Evolutionary conservation across 2,113 vertebrate species (phyloP).

Genomic region (Chunga burmeisteri): DNA sequence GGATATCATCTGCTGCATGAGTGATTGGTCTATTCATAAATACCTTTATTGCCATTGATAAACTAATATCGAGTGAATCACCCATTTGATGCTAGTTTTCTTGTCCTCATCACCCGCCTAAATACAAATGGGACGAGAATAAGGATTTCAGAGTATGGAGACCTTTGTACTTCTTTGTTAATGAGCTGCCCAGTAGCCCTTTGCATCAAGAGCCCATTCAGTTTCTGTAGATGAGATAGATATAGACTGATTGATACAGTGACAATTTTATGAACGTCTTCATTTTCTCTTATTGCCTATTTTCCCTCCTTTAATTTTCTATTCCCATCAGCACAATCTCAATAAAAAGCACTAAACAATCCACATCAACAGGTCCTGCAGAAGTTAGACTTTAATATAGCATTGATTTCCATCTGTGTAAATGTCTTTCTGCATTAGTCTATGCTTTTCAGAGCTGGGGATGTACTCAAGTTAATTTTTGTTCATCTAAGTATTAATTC

Average conservation of each 20-base stretch:
- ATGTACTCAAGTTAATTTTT: neutral
- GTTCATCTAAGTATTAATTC: neutral
- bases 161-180: neutral
- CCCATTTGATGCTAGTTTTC: too few species aligned
- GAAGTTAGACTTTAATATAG: neutral
- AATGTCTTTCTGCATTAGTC: neutral
- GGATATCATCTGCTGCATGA: constrained; percentile 36
- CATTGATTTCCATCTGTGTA: neutral
- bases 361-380: neutral
- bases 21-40: neutral
- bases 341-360: neutral
- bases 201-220: neutral
- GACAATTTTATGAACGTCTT: neutral
- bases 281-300: neutral
- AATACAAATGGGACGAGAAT: rapidly evolving
- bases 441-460: neutral
- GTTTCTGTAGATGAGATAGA: neutral
- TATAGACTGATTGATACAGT: neutral
- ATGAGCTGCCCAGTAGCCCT: neutral
- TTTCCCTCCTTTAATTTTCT: neutral
- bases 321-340: neutral
- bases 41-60: neutral
- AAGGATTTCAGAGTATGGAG: neutral
- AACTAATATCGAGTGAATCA: neutral
- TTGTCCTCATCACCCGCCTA: neutral